Percentiles rank a stretch among this genome's conserved stretches.
Evolutionary conservation across 2,888 invertebrate species (phyloP).

Genomic region (Colletes collaris): DNA sequence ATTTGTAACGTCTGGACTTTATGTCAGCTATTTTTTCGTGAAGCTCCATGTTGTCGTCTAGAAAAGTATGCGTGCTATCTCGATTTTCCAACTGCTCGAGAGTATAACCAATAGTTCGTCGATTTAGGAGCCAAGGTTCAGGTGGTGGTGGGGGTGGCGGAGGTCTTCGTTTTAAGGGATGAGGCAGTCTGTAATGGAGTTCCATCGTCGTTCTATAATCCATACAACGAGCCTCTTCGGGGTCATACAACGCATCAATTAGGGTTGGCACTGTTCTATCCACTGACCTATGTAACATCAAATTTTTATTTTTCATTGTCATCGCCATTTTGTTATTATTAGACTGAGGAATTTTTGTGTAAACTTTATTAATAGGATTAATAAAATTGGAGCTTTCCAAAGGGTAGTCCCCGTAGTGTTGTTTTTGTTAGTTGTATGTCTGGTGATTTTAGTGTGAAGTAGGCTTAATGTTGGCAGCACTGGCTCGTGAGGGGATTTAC

Average conservation of each 20-base stretch:
- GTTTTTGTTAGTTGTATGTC: too few species aligned
- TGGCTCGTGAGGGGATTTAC: too few species aligned
- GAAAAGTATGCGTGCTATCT: constrained; percentile 64
- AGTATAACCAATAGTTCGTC: constrained; percentile 70
- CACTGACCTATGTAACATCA: constrained; percentile 29
- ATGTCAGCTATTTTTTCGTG: constrained; percentile 66
- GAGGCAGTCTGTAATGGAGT: constrained; percentile 62
- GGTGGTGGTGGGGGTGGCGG: constrained; percentile 48
- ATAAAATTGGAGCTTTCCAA: too few species aligned
- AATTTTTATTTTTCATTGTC: too few species aligned
- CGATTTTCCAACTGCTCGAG: constrained; percentile 63
- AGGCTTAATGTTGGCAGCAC: too few species aligned
- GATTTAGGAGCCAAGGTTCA: constrained; percentile 70
- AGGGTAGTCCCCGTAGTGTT: too few species aligned
- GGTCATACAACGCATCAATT: constrained; percentile 53
- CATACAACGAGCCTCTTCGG: constrained; percentile 30
- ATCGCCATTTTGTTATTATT: too few species aligned
- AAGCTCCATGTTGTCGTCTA: constrained; percentile 72
- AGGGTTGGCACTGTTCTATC: constrained; percentile 44
- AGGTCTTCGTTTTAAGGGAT: constrained; percentile 51
- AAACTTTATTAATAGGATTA: too few species aligned
- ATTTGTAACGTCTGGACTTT: constrained; percentile 56
- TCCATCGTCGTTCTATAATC: constrained; percentile 69
- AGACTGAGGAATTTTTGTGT: too few species aligned
- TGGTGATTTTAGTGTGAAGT: too few species aligned